phyloP scores from a whole-genome alignment of 2,113 vertebrate genomes.

The Dinomys branickii region DNA sequence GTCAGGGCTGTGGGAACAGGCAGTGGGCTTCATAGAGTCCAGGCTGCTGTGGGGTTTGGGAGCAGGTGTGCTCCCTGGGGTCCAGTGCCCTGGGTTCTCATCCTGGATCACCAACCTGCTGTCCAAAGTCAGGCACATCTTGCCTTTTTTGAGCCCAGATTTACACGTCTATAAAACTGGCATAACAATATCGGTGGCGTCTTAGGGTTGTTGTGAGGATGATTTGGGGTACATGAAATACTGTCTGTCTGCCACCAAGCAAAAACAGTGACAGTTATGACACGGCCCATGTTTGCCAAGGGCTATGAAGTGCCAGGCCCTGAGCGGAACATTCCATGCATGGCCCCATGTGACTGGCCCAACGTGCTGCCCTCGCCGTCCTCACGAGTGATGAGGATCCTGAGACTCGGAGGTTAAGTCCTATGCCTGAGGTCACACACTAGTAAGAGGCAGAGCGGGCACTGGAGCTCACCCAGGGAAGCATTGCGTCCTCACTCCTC shows the following conservation, averaged over 20 bases:
- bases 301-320: background rate
- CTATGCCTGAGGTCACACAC: background rate
- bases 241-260: background rate
- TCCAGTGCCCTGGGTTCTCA: background rate
- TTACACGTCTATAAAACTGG: background rate
- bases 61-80: background rate
- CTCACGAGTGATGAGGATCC: background rate
- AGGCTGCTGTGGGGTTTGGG: background rate
- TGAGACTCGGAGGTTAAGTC: background rate
- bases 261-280: no score
- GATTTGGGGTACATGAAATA: background rate
- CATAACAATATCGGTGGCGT: fast-evolving
- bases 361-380: background rate
- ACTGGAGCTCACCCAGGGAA: background rate
- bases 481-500: background rate
- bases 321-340: background rate
- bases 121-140: background rate
- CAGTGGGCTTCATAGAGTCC: background rate
- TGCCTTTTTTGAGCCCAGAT: background rate
- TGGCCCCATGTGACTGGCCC: background rate
- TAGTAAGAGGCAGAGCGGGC: background rate
- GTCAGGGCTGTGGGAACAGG: background rate
- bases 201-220: background rate
- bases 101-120: background rate
- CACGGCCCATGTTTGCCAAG: background rate